Conservation (phyloP, 1,140 invertebrate genomes). For the Ooceraea biroi region DNA sequence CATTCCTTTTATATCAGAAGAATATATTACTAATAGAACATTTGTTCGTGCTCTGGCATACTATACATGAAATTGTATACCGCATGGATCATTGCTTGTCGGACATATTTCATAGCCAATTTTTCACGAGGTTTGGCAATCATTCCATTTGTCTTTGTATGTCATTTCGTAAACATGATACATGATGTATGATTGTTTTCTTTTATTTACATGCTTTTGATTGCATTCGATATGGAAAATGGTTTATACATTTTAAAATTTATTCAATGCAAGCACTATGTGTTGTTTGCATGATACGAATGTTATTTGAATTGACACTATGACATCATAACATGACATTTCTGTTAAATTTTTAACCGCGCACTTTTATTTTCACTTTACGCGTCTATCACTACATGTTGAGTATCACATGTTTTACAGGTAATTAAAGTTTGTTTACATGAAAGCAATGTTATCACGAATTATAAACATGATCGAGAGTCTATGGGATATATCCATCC, state of each 20-base stretch:
- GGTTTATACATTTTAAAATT: conserved; percentile 43
- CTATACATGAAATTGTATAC: not conserved
- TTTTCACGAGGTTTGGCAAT: conserved; percentile 70
- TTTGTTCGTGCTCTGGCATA: not conserved
- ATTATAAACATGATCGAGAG: conserved; percentile 36
- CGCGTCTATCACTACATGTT: not conserved
- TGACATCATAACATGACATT: too few relatives aligned
- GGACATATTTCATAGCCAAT: conserved; percentile 36
- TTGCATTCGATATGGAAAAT: not conserved
- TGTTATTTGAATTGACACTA: not conserved
- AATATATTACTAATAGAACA: not conserved
- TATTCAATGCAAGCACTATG: not conserved
- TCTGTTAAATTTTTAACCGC: too few relatives aligned
- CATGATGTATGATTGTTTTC: conserved; percentile 73
- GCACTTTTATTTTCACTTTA: not conserved
- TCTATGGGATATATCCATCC: conserved; percentile 4
- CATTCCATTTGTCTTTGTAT: conserved; percentile 80
- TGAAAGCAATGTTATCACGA: not conserved
- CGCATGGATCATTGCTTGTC: not conserved
- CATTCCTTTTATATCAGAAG: not conserved
- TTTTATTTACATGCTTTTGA: conserved; percentile 28
- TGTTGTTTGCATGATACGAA: not conserved
- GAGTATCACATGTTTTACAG: too few relatives aligned
- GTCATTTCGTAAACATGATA: conserved; percentile 70
- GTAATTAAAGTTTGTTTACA: too few relatives aligned